These are phyloP conservation scores for Coregonus ussuriensis DNA, from an alignment of 2,797 vertebrate species.

Conservation along the genomic window DNA sequence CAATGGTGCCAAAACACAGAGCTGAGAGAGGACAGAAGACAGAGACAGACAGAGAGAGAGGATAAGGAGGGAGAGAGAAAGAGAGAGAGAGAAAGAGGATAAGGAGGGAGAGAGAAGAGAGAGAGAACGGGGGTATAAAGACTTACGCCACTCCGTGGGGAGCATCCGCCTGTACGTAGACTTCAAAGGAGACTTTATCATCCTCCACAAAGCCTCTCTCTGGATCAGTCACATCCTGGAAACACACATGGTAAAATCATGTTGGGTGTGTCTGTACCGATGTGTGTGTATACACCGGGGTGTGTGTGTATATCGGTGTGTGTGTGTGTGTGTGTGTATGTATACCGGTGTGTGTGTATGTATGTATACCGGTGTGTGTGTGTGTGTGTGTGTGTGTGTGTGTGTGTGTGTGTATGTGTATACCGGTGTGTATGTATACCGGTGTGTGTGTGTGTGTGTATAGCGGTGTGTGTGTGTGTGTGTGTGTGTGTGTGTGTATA, in stretches of 20 bases:
- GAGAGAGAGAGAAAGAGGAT: too few species aligned
- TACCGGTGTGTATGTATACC: too few species aligned
- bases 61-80: too few species aligned
- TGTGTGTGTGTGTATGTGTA: too few species aligned
- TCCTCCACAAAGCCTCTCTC: conserved; percentile 97
- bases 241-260: not conserved
- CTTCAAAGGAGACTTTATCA: conserved; percentile 98
- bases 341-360: too few species aligned
- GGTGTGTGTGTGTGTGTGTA: too few species aligned
- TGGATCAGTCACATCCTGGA: conserved; percentile 89
- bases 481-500: not conserved
- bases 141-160: conserved; percentile 98
- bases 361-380: too few species aligned
- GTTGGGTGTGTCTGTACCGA: not conserved
- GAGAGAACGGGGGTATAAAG: not conserved
- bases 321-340: too few species aligned
- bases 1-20: not conserved
- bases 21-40: not conserved
- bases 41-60: not conserved
- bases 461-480: too few species aligned
- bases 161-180: conserved; percentile 97
- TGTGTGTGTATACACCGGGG: too few species aligned
- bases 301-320: too few species aligned
- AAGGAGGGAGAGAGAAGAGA: not conserved
- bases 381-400: too few species aligned